Evolutionary conservation across 2,797 vertebrate genomes (phyloP), one percentile per base, ranked within the genome.

Genomic region (Crypturellus tataupa): DNA sequence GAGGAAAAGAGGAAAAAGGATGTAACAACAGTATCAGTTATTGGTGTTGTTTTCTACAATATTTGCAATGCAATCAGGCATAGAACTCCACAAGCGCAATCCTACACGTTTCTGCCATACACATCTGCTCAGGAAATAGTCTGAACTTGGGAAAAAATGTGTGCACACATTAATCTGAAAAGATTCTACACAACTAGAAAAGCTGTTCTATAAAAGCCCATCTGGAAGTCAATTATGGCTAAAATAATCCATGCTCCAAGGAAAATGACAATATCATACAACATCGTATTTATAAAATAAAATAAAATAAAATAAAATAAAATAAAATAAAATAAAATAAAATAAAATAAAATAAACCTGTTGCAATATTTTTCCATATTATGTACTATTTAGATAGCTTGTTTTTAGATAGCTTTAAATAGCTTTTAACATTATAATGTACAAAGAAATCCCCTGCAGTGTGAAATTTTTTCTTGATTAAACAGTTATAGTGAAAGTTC

Each of bases 1-100:
- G 1, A 4, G 12, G 20, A 33, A 31, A 44, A 27, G 5, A 10
- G 8, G 1, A 1, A 5, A 12, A 35, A 6, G 6, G 1, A 9
- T 8, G 2, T 18, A 81, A 35, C 2, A 76, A 18, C 6, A 65
- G 19, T 7, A 64, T 6, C 8, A 13, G 5, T 9, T 76, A 44
- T 76, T 65, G 68, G 11, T 21, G 21, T 24, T 44, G 2, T 27
- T 81, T 75, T 27, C 18, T 40, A 7, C 10, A 27, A 75, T 35
- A 9, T 6, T 29, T 67, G 2, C 31, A 21, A 78, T 27, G 9
- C 15, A 56, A 13, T 40, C 4, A 27, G 33, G 17, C 21, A 77
- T 4, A 49, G 13, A 81, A 42, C 58, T 77, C 46, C 23, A 71
- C 27, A 55, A 53, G 8, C 2, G 46, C 69, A 85, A 42, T 40